Evolutionary conservation across 1,140 invertebrate genomes (phyloP), one percentile per base, ranked within the genome.

Genomic region (Meloidogyne exigua): DNA sequence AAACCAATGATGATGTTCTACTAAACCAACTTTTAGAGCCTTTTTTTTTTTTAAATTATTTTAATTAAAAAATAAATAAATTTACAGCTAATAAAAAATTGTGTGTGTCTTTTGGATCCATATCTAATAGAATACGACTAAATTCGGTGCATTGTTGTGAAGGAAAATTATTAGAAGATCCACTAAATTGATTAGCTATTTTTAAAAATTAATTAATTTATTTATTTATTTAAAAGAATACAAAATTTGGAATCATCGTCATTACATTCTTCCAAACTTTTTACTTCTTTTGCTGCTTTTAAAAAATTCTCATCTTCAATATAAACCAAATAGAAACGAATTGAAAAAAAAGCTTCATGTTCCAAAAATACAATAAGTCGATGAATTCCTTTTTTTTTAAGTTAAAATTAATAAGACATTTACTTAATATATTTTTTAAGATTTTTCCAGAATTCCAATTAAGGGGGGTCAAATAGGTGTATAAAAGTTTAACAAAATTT

Each of bases 1-100:
- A 78, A 85, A 87, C 85, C 85, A 87, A 70, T 87, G 85, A 39
- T 87, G 84, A 64, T 87, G 63, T 39, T 87, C 85, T 23, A 87
- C 82, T 21, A 87, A 80, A 44, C 85, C 85, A 80, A 87, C 85
- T 83, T 86, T 83, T 67, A 87, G 82, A 15, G 83, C 82, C 83
- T 84, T 25, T 68, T 80, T 36, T 36, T 18, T 15, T 15, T 15
- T 12, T 7, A 10, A 28, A 39, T 39, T 18, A 25, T 23, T 39
- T 26, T 36, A 25, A n/a, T 39, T 11, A 66, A 26, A 23, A 49
- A 65, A 15, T 66, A 25, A 23, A 26, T 26, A 80, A 80, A 81
- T 72, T 7, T 75, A 83, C 86, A n/a, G 85, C 82, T 15, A 86
- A 69, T 10, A 86, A 68, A 68, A 86, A 86, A 18, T 78, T 73